These are phyloP conservation scores for Anguilla rostrata DNA, from an alignment of 2,113 vertebrate genomes.

Conservation along the genomic window DNA sequence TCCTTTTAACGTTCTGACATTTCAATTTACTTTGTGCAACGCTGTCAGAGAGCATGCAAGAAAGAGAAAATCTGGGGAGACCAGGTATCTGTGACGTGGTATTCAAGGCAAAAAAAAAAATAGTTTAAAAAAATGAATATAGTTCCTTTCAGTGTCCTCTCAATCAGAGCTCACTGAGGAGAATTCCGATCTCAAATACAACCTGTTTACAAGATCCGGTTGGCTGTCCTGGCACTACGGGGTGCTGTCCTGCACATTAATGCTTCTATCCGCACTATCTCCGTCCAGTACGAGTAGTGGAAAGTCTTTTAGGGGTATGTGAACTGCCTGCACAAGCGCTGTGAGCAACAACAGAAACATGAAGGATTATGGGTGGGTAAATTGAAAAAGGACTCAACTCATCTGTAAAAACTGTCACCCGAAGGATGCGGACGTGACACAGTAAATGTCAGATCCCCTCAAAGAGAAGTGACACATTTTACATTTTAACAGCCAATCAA, in stretches of 20 bases:
- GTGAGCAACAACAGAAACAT: background rate
- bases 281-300: too few relatives aligned
- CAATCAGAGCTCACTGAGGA: too few relatives aligned
- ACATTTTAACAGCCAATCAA: background rate
- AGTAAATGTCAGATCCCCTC: background rate
- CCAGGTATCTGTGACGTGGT: background rate
- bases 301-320: too few relatives aligned
- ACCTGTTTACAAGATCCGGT: too few relatives aligned
- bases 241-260: too few relatives aligned
- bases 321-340: too few relatives aligned
- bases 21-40: background rate
- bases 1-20: background rate
- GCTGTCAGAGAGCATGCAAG: background rate
- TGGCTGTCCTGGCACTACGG: too few relatives aligned
- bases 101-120: background rate
- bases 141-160: too few relatives aligned
- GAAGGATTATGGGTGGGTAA: background rate
- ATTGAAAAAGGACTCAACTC: background rate
- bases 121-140: too few relatives aligned
- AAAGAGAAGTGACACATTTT: background rate
- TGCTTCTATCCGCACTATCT: too few relatives aligned
- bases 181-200: too few relatives aligned
- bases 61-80: background rate
- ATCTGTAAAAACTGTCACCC: background rate
- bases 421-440: background rate